Evolutionary conservation across 2,888 invertebrate species (phyloP).

Genomic region (Andrena hattorfiana): DNA sequence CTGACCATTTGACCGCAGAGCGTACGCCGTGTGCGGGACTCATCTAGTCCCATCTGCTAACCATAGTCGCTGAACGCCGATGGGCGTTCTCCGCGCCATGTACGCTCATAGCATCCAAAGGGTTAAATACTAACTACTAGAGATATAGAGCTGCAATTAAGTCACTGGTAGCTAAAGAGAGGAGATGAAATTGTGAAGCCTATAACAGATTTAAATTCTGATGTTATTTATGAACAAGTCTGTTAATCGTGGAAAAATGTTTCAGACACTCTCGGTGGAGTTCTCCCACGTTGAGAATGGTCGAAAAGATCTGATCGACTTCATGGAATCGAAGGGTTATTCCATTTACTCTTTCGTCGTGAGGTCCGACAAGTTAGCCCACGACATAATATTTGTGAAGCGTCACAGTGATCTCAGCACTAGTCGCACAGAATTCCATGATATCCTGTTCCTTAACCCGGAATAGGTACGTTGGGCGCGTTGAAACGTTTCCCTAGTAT

Average conservation of each 20-base stretch:
- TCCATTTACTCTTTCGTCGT: constrained; percentile 83
- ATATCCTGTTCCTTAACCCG: not conserved
- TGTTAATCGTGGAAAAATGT: constrained; percentile 13
- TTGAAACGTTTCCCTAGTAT: not conserved
- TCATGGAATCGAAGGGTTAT: constrained; percentile 84
- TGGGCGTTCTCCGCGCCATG: too few relatives aligned
- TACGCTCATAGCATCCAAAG: too few relatives aligned
- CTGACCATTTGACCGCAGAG: too few relatives aligned
- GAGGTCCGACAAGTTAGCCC: constrained; percentile 84
- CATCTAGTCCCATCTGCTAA: too few relatives aligned
- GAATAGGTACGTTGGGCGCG: not conserved
- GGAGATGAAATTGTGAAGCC: too few relatives aligned
- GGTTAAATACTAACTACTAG: too few relatives aligned
- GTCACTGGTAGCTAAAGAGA: too few relatives aligned
- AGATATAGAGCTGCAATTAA: too few relatives aligned
- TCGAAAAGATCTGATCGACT: constrained; percentile 80
- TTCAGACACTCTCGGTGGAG: constrained; percentile 84
- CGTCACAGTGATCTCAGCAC: not conserved
- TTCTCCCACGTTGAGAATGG: constrained; percentile 83
- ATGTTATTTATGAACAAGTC: too few relatives aligned
- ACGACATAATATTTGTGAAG: constrained; percentile 86
- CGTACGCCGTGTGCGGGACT: too few relatives aligned
- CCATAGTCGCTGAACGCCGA: too few relatives aligned
- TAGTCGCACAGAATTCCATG: not conserved
- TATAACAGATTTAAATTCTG: too few relatives aligned